Conservation (phyloP, 2,797 vertebrate genomes). For the Numenius phaeopus region DNA sequence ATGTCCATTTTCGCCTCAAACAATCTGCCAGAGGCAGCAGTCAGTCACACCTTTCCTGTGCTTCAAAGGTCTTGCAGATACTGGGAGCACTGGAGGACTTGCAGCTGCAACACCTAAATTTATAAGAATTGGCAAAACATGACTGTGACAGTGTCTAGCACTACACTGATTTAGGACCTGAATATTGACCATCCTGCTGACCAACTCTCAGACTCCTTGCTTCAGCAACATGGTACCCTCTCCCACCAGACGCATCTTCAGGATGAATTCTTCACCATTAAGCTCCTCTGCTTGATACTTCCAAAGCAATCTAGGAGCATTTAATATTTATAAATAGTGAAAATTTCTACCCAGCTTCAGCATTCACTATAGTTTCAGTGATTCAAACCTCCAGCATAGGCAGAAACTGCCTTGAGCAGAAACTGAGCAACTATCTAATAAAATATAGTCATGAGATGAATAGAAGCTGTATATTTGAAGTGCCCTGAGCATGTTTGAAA, state of each 20-base stretch:
- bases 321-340: not conserved
- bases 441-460: constrained; percentile 7
- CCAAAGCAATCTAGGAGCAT: not conserved
- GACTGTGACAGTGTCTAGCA: not conserved
- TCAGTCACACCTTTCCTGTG: not conserved
- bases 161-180: not conserved
- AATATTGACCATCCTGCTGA: not conserved
- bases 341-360: not conserved
- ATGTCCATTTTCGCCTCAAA: not conserved
- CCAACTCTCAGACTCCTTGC: not conserved
- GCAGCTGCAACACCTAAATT: not conserved
- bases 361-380: not conserved
- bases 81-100: not conserved
- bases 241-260: not conserved
- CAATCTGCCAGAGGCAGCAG: not conserved
- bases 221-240: not conserved
- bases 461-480: not conserved
- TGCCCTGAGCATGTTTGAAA: constrained; percentile 11
- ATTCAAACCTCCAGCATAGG: constrained; percentile 1
- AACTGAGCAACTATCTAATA: not conserved
- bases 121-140: not conserved
- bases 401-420: constrained; percentile 25
- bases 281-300: not conserved
- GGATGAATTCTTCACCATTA: not conserved
- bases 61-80: not conserved